Evolutionary conservation across 2,797 vertebrate genomes (phyloP), one percentile per base, ranked within the genome.

Genomic region (Lateolabrax maculatus): DNA sequence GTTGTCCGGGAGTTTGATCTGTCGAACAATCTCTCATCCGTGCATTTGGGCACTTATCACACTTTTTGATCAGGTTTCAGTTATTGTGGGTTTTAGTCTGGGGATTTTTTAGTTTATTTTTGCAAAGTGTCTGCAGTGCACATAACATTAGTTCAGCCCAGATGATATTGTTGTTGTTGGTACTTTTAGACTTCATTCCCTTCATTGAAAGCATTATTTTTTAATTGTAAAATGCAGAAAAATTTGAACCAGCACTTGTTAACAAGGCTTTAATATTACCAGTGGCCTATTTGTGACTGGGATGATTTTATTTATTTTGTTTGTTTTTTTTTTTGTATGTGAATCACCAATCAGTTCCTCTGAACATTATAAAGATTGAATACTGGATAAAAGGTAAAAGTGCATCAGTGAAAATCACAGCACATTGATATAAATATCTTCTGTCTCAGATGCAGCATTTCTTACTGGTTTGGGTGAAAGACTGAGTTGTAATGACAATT

Each of bases 41-140:
- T 13, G 44, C 13, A 2, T 16, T 37, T 19, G 10, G 37, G 11
- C 25, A 15, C 21, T 21, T 66, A 71, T 65, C 61, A 9, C 16
- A 36, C n/a, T 12, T 46, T 8, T 57, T 23, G 13, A 48, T 56
- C 60, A 15, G 34, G 25, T 71, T 21, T 64, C 43, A 25, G 8
- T 13, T 27, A 12, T 36, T 52, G 44, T 51, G 34, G 60, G 25
- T 60, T 61, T 52, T 36, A 19, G 1, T 48, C 3, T 0, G 64
- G 67, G 60, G 36, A 57, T 31, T 78, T 77, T 44, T 6, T 46
- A n/a, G 2, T 64, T 34, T 63, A 16, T 60, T 19, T 69, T 65
- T 65, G 16, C 7, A 0, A 1, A 51, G 4, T 29, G 16, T 5
- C 36, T 15, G 48, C 58, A 44, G n/a, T 8, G 16, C 39, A 56